Evolutionary conservation across 1,140 invertebrate genomes (phyloP).

Genomic region (Drosophila kanapiae): DNA sequence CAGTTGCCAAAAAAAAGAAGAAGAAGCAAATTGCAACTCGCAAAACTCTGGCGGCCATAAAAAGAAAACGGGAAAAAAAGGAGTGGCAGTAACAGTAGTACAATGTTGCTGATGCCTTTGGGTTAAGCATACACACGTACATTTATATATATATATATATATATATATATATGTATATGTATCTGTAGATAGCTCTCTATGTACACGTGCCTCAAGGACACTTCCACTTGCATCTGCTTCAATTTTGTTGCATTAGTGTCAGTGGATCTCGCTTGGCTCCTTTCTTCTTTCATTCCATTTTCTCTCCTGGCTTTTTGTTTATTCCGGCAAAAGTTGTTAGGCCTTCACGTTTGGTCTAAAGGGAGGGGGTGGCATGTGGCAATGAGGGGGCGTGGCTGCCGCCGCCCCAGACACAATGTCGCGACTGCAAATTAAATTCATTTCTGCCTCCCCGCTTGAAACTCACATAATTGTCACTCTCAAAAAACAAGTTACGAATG

Average conservation of each 20-base stretch:
- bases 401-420: constrained; percentile 60
- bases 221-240: constrained; percentile 79
- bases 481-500: background rate
- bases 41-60: constrained; percentile 74
- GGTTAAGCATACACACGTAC: constrained; percentile 59
- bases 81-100: constrained; percentile 27
- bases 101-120: constrained; percentile 57
- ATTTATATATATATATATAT: background rate
- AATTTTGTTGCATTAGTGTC: constrained; percentile 80
- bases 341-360: constrained; percentile 4
- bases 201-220: constrained; percentile 69
- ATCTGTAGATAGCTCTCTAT: constrained; percentile 1
- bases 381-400: constrained; percentile 40
- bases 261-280: constrained; percentile 33
- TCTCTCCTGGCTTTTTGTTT: constrained; percentile 4
- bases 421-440: constrained; percentile 45
- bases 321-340: constrained; percentile 18
- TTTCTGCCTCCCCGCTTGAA: background rate
- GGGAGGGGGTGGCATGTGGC: background rate
- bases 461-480: constrained; percentile 26
- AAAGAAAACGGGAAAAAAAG: constrained; percentile 26
- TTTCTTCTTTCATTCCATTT: background rate
- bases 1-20: constrained; percentile 43
- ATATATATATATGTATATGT: background rate
- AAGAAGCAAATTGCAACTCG: constrained; percentile 40